phyloP scores from a whole-genome alignment of 2,113 vertebrate species.

The Brachyistius frenatus region DNA sequence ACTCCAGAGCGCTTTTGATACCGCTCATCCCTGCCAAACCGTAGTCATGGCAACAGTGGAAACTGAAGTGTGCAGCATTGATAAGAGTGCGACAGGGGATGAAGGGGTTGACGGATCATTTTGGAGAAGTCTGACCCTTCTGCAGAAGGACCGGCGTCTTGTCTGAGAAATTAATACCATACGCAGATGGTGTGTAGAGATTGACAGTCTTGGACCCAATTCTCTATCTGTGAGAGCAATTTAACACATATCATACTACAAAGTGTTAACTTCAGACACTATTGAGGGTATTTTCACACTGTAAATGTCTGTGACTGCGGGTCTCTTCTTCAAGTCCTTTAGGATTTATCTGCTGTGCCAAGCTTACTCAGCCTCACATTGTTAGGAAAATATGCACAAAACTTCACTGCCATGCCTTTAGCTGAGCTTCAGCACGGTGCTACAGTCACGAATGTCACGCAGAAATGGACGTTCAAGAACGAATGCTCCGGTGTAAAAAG shows the following conservation, averaged over 20 bases:
- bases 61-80: constrained; percentile 75
- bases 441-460: constrained; percentile 18
- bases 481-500: constrained; percentile 4
- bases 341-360: constrained; percentile 71
- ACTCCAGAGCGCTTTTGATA: constrained; percentile 76
- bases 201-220: constrained; percentile 69
- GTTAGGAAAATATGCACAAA: constrained; percentile 71
- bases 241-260: constrained; percentile 78
- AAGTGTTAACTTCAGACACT: constrained; percentile 80
- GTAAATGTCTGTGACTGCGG: constrained; percentile 78
- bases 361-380: constrained; percentile 67
- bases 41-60: constrained; percentile 81
- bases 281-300: constrained; percentile 76
- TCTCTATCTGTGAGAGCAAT: constrained; percentile 76
- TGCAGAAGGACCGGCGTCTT: constrained; percentile 67
- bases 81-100: constrained; percentile 81
- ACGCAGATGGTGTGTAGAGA: constrained; percentile 80
- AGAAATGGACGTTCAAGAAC: constrained; percentile 18
- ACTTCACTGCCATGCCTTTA: constrained; percentile 44
- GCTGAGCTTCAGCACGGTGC: constrained; percentile 49
- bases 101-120: constrained; percentile 83
- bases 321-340: constrained; percentile 74
- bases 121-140: constrained; percentile 80
- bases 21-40: constrained; percentile 72
- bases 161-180: constrained; percentile 77